A percentile compares a stretch with the other conserved stretches of the same genome.
Conservation (phyloP, 1,140 invertebrate genomes). For the Lordiphosa mommai region DNA sequence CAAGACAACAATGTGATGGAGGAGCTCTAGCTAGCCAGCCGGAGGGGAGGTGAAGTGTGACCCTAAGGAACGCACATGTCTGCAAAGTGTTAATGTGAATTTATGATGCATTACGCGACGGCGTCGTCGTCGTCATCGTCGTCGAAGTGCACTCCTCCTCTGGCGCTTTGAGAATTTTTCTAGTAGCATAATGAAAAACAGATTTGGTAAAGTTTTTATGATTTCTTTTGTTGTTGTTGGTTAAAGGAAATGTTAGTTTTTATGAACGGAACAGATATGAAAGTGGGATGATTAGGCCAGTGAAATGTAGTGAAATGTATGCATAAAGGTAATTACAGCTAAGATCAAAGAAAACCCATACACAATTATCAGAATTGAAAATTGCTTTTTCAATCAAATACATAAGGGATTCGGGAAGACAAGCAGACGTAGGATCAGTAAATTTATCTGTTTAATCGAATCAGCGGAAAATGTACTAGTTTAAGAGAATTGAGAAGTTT, state of each 20-base stretch:
- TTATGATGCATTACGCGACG: slow-evolving; percentile 70
- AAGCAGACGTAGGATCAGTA: too few species aligned
- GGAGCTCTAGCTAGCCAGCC: neutral
- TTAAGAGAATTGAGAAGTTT: too few species aligned
- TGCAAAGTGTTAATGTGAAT: slow-evolving; percentile 77
- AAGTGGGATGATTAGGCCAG: neutral
- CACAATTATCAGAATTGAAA: too few species aligned
- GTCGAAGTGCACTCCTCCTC: slow-evolving; percentile 12
- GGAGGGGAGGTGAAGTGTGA: slow-evolving; percentile 6
- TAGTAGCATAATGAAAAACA: slow-evolving; percentile 66
- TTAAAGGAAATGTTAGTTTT: slow-evolving; percentile 36
- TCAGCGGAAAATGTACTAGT: too few species aligned
- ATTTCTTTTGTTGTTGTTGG: slow-evolving; percentile 26
- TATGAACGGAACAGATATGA: slow-evolving; percentile 25
- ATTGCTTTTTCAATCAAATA: too few species aligned
- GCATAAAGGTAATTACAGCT: neutral
- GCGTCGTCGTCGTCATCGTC: slow-evolving; percentile 17
- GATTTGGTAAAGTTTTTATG: slow-evolving; percentile 64
- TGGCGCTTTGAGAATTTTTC: slow-evolving; percentile 30
- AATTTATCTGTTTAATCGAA: too few species aligned
- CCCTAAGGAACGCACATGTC: slow-evolving; percentile 63
- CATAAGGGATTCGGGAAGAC: too few species aligned
- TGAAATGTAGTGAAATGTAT: neutral
- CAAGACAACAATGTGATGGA: slow-evolving; percentile 46
- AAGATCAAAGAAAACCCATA: neutral